These are phyloP conservation scores for Apis mellifera DNA, from an alignment of 1,140 invertebrate genomes.

Conservation along the genomic window Amel_HAv3.1 CM009933.2:7321501-7322000, in stretches of 20 bases:
- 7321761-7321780: conserved; percentile 58
- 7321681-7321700: neutral
- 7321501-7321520: neutral
- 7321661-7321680: neutral
- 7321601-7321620: neutral
- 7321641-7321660: conserved; percentile 10
- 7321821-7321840: conserved; percentile 7
- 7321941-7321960: conserved; percentile 16
- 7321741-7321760: conserved; percentile 57
- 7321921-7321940: conserved; percentile 30
- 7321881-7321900: conserved; percentile 26
- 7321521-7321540: neutral
- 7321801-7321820: conserved; percentile 13
- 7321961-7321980: conserved; percentile 13
- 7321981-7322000: conserved; percentile 19
- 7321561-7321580: neutral
- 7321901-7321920: conserved; percentile 60
- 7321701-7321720: conserved; percentile 53
- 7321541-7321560: neutral
- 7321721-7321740: conserved; percentile 25
- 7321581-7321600: conserved; percentile 17
- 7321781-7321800: neutral
- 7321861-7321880: conserved; percentile 42
- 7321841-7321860: conserved; percentile 13
- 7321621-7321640: neutral